Conservation (phyloP, 2,113 vertebrate genomes). For the Festucalex cinctus region DNA sequence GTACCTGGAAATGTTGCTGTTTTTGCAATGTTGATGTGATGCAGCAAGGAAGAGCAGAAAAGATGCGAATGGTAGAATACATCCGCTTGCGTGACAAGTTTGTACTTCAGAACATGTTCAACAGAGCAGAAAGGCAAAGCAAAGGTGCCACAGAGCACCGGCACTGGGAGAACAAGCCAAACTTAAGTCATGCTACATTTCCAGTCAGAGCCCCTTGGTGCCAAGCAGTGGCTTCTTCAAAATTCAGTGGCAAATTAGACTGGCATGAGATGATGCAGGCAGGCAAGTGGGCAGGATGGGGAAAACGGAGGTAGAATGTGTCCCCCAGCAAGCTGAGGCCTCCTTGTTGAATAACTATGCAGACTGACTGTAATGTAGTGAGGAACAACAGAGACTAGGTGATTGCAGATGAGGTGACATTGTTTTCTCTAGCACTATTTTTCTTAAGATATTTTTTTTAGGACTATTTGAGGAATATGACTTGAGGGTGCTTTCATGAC, state of each 20-base stretch:
- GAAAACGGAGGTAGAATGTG: conserved; percentile 13
- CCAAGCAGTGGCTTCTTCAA: conserved; percentile 25
- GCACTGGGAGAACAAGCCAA: conserved; percentile 17
- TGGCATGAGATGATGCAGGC: conserved; percentile 25
- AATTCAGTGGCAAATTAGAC: conserved; percentile 39
- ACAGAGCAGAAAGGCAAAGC: conserved; percentile 19
- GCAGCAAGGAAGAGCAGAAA: no score
- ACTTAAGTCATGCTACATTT: conserved; percentile 24
- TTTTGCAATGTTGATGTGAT: background rate
- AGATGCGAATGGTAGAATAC: no score
- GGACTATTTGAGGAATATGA: no score
- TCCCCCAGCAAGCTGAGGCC: conserved; percentile 25
- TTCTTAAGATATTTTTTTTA: no score
- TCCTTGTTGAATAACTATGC: conserved; percentile 59
- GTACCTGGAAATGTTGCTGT: background rate
- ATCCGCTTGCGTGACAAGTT: conserved; percentile 11
- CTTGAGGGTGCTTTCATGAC: no score
- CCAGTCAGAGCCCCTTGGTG: conserved; percentile 16
- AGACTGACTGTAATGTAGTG: conserved; percentile 35
- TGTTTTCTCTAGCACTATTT: no score
- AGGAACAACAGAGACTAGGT: conserved; percentile 13
- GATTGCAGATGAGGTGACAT: conserved; percentile 28
- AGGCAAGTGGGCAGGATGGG: conserved; percentile 10
- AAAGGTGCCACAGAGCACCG: conserved; percentile 15
- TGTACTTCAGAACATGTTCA: conserved; percentile 12